phyloP scores from a whole-genome alignment of 1,140 invertebrate genomes.

The Drosophila lacertosa region DNA sequence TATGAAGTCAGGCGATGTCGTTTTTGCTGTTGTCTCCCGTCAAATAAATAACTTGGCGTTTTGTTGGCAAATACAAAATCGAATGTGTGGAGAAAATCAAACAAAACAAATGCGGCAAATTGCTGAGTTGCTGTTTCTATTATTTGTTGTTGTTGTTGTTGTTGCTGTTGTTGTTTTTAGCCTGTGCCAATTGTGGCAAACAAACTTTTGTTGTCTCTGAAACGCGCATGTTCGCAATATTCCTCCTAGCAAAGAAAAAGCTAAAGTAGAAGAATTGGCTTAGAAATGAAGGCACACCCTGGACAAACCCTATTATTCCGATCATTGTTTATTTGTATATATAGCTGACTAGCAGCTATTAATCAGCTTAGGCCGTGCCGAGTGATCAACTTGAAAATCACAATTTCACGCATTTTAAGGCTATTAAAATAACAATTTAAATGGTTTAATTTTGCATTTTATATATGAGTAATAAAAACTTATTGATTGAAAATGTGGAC shows the following conservation, averaged over 20 bases:
- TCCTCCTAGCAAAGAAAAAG: background rate
- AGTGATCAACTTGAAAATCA: too few relatives aligned
- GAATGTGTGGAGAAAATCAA: conserved; percentile 61
- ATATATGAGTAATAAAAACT: too few relatives aligned
- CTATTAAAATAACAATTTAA: too few relatives aligned
- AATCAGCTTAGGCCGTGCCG: too few relatives aligned
- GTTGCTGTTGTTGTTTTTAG: conserved; percentile 31
- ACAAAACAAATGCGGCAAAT: conserved; percentile 65
- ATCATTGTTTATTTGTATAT: too few relatives aligned
- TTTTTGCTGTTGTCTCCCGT: conserved; percentile 26
- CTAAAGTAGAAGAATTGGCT: background rate
- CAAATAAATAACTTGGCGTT: conserved; percentile 70
- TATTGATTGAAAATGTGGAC: too few relatives aligned
- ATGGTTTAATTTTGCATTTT: too few relatives aligned
- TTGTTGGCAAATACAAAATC: conserved; percentile 64
- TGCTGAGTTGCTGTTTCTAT: conserved; percentile 29
- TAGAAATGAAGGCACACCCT: too few relatives aligned
- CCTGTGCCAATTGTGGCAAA: conserved; percentile 74
- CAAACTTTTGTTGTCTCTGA: conserved; percentile 64
- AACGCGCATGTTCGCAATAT: conserved; percentile 63
- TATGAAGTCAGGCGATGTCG: conserved; percentile 33
- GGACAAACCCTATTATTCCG: too few relatives aligned
- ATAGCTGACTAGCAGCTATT: too few relatives aligned
- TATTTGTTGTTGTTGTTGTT: background rate
- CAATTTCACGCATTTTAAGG: too few relatives aligned